phyloP scores from a whole-genome alignment of 2,888 invertebrate species.

The Nipponacmea schrenckii region DNA sequence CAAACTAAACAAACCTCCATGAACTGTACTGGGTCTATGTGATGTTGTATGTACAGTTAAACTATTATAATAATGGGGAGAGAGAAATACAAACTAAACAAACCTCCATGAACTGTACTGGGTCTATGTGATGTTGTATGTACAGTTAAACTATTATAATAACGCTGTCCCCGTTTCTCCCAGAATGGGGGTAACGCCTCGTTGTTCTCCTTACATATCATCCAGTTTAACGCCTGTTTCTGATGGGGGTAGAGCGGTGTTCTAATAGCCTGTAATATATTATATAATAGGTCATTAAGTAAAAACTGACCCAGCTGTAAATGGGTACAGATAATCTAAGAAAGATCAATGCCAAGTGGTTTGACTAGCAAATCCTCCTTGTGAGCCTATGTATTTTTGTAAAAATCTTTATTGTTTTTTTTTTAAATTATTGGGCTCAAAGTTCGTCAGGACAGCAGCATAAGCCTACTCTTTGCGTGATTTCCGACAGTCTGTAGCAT shows the following conservation, averaged over 20 bases:
- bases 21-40: slow-evolving; percentile 36
- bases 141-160: slow-evolving; percentile 42
- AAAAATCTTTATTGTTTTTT: too few relatives aligned
- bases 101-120: slow-evolving; percentile 43
- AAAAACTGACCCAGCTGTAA: too few relatives aligned
- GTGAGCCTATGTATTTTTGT: too few relatives aligned
- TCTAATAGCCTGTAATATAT: slow-evolving; percentile 38
- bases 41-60: slow-evolving; percentile 37
- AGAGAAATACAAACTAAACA: not conserved
- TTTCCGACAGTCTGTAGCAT: too few relatives aligned
- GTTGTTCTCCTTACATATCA: slow-evolving; percentile 47
- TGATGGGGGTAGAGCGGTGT: slow-evolving; percentile 49
- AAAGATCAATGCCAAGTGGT: too few relatives aligned
- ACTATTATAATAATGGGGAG: slow-evolving; percentile 24
- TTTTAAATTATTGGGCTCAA: too few relatives aligned
- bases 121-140: slow-evolving; percentile 34
- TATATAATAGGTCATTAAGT: not conserved
- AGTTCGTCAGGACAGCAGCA: too few relatives aligned
- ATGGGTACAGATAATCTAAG: too few relatives aligned
- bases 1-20: slow-evolving; percentile 37
- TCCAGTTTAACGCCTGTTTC: slow-evolving; percentile 53
- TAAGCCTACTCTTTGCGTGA: too few relatives aligned
- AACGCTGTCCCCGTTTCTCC: slow-evolving; percentile 36
- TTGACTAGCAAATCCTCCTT: too few relatives aligned
- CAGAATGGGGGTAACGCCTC: slow-evolving; percentile 51